Evolutionary conservation across 2,113 vertebrate species (phyloP), one percentile per base, ranked within the genome.

Genomic region (Odontesthes bonariensis): DNA sequence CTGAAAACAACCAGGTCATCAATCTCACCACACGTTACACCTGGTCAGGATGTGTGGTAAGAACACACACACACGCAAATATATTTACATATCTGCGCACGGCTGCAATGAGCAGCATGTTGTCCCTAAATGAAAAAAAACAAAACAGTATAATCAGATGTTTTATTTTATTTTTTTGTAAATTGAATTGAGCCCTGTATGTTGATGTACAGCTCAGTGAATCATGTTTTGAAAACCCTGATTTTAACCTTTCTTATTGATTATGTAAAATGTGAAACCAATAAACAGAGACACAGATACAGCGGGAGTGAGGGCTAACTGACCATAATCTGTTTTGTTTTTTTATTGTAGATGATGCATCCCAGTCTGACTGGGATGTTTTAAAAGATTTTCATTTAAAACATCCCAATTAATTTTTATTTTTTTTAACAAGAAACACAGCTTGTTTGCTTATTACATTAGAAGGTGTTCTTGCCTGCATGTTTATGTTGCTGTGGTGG

Each of bases 1-100:
- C 96, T 0, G 96, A 97, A 83, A 98, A 98, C 86, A 97, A 97
- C 92, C 96, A 98, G 84, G 96, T 98, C 87, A 98, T 98, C 90
- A 98, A 98, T 89, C 95, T 98, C 40, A 98, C 96, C 69, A 98
- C 96, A 3, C 94, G 92, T 78, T 98, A 97, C 81, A 96, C 96
- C 56, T 98, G 96, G 96, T 97, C 96, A 1, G 96, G 96, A 61
- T 98, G 96, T 86, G 94, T 94, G 95, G 96, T 98, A 90, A 88
- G 95, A 75, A 22, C 53, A 13, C 6, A 66, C 11, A 65, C 11
- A 27, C 27, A 27, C 27, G 3, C 27, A 46, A 4, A 63, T 7
- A 16, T 8, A 65, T 11, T 20, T 27, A 32, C 5, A 23, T 2
- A 69, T 2, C 44, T 46, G 11, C 32, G 53, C 19, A 69, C 12